Evolutionary conservation across 2,888 invertebrate species (phyloP), one percentile per base, ranked within the genome.

Genomic region (Loripinus fragilis): DNA sequence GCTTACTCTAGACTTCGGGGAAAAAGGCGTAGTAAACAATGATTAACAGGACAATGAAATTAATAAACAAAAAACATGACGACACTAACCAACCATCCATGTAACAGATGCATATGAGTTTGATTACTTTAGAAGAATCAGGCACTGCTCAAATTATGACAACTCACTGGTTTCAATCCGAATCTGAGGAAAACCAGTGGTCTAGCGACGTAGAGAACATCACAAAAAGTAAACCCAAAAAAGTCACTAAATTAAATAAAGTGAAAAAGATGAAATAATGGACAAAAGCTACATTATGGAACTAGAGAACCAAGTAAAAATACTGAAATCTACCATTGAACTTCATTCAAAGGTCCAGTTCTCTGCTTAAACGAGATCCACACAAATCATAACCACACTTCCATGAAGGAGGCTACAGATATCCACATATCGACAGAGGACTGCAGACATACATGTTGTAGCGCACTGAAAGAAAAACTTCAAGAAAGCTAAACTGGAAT

Each of bases 251-350:
- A 42, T 42, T 17, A 42, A 42, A 42, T 42, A 42, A 42, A 42
- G 17, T 42, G 42, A 42, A 42, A 42, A 42, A 42, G 42, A 42
- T 10, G 55, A 55, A 15, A 12, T 55, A 55, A 12, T 28, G 8
- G 55, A 55, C 55, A 55, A 55, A 55, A 28, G 23, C 12, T n/a
- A 55, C 28, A 28, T 55, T n/a, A 10, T 55, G 23, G 23, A 55
- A 28, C n/a, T 55, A 55, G 55, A 55, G n/a, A 55, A 23, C n/a
- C 23, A 55, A 55, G n/a, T 55, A 10, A 28, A 55, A 55, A n/a
- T 25, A 12, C 28, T 55, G 12, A 55, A 55, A 55, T 42, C 42
- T 12, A 55, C n/a, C n/a, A n/a, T n/a, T n/a, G n/a, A n/a, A n/a
- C n/a, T n/a, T n/a, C n/a, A n/a, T n/a, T n/a, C n/a, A 28, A 55